Conservation (phyloP, 1,140 invertebrate species). For the Lycorma delicatula region DNA sequence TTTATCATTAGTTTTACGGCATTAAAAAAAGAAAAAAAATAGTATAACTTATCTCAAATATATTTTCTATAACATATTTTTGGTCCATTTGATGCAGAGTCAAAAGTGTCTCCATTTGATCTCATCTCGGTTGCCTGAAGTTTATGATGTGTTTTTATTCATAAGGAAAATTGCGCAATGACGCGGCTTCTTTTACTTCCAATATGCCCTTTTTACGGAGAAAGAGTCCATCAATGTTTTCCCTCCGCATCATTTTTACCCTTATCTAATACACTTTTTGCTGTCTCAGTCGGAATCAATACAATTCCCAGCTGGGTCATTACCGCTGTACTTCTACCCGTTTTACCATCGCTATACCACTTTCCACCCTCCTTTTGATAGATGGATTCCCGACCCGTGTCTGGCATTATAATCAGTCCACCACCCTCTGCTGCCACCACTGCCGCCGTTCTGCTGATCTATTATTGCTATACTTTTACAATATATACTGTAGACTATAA, state of each 20-base stretch:
- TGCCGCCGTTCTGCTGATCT: too few relatives aligned
- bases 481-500: too few relatives aligned
- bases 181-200: neutral
- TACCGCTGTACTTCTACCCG: neutral
- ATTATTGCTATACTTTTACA: too few relatives aligned
- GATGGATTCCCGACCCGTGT: slow-evolving; percentile 1
- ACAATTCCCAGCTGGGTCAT: slow-evolving; percentile 2
- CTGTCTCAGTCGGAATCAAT: slow-evolving; percentile 2
- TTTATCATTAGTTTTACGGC: too few relatives aligned
- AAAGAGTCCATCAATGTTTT: neutral
- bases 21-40: too few relatives aligned
- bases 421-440: neutral
- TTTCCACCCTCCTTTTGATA: neutral
- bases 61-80: too few relatives aligned
- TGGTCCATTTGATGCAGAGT: too few relatives aligned
- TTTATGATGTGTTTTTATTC: neutral
- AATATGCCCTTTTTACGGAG: neutral
- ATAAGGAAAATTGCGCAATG: slow-evolving; percentile 6
- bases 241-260: slow-evolving; percentile 3
- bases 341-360: neutral
- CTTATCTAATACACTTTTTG: slow-evolving; percentile 5
- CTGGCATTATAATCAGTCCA: slow-evolving; percentile 4
- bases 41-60: too few relatives aligned
- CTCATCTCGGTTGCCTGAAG: neutral
- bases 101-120: too few relatives aligned